Base-by-base conservation (phyloP, 2,888 invertebrate genomes). In the Parnassius orleans region DNA sequence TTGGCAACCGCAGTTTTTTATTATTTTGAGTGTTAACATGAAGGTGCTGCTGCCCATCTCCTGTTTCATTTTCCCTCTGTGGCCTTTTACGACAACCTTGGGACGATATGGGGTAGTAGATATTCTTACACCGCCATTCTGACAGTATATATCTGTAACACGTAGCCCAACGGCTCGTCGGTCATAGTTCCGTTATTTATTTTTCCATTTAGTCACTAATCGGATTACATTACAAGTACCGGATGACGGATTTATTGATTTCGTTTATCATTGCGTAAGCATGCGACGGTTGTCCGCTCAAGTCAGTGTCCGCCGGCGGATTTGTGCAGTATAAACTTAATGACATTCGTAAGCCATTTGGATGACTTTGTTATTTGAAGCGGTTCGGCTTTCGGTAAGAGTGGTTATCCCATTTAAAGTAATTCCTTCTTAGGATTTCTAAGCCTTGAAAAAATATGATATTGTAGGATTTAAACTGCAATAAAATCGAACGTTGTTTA, bases 171-270 rank as follows among this genome's bases (percentile, higher is more conserved):
- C 42, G 41, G 24, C n/a, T 19, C 11, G 11, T 43, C 43, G 3
- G 7, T 14, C 3, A 33, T 33, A 48, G 44, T 47, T 15, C 81
- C 81, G 83, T 80, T 84, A 81, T 76, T 72, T 76, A 72, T 69
- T 74, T 77, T 74, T 74, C 78, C 79, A 77, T 79, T 81, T 85
- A 85, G 77, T 78, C 76, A 75, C 73, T 90, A 90, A 90, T 89
- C 90, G 81, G 90, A 88, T 90, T 77, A 74, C 65, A 69, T 68
- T 71, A 74, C 74, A 78, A 79, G 79, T 78, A 76, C 71, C 69
- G 79, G 77, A 73, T 76, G 82, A 80, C 79, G 78, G 83, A 81
- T 80, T 81, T 76, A 79, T 76, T 79, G 81, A 83, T 81, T 83
- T 79, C 81, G 76, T 83, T 83, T 83, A 81, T 77, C 72, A 75